Percentiles rank a stretch among this genome's conserved stretches.
Conservation (phyloP, 2,113 vertebrate genomes). For the Rhea americana region DNA sequence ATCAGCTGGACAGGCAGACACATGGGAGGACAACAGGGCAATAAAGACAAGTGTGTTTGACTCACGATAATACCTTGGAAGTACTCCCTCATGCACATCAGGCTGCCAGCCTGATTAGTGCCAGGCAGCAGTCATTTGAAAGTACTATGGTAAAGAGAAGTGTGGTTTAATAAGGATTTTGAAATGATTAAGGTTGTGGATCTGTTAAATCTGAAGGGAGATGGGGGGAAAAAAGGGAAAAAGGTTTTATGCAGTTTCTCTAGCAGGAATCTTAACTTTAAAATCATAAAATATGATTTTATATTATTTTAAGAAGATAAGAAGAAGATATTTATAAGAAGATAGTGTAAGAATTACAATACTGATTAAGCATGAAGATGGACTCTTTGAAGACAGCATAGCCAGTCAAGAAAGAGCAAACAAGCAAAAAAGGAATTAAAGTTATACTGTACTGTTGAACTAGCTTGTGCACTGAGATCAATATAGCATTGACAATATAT, state of each 20-base stretch:
- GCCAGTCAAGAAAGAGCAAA: conserved; percentile 4
- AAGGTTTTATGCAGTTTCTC: not conserved
- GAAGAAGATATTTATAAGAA: not conserved
- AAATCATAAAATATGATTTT: not conserved
- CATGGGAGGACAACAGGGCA: not conserved
- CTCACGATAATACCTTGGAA: not conserved
- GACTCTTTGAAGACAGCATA: not conserved
- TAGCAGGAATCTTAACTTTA: not conserved
- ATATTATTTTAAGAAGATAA: too few species aligned
- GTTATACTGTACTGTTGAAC: not conserved
- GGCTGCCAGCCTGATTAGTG: not conserved
- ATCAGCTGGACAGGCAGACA: not conserved
- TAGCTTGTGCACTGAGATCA: not conserved
- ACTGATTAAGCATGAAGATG: not conserved
- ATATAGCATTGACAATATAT: not conserved
- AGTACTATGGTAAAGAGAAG: not conserved
- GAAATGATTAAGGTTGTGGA: not conserved
- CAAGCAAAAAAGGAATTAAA: conserved; percentile 11
- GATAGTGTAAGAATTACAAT: not conserved
- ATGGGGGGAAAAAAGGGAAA: accelerated
- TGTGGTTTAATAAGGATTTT: not conserved
- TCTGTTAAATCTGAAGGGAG: not conserved
- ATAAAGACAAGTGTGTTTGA: not conserved
- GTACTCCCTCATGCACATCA: accelerated
- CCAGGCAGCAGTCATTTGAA: accelerated